Conservation (phyloP, 2,113 vertebrate species). For the Ploceus nigricollis region DNA sequence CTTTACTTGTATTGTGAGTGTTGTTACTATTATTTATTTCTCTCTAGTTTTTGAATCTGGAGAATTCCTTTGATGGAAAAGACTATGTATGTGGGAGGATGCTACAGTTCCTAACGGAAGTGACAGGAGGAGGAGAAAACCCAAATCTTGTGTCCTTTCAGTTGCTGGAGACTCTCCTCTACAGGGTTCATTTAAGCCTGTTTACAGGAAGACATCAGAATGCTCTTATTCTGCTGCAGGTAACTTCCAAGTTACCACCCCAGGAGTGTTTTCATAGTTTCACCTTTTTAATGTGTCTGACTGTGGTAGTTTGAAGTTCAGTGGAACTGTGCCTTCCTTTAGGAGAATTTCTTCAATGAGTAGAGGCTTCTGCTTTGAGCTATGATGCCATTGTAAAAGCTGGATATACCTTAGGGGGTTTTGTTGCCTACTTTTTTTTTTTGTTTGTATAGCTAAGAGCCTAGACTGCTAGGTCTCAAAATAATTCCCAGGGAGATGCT, state of each 20-base stretch:
- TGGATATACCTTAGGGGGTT: not conserved
- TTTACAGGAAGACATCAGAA: constrained; percentile 86
- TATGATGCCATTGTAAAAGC: not conserved
- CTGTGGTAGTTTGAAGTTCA: not conserved
- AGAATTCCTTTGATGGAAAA: constrained; percentile 91
- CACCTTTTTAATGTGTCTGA: not conserved
- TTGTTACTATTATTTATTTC: not conserved
- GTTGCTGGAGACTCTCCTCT: constrained; percentile 88
- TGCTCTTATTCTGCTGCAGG: constrained; percentile 87
- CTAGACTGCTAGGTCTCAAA: not conserved
- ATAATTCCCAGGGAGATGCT: not conserved
- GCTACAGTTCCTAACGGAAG: constrained; percentile 79
- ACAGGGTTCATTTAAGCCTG: constrained; percentile 85
- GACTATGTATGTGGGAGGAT: constrained; percentile 89
- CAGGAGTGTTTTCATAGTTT: not conserved
- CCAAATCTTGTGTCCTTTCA: constrained; percentile 84
- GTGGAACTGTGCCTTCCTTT: not conserved
- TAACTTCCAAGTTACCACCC: constrained; percentile 30
- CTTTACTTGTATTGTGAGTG: not conserved
- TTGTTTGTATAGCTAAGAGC: not conserved
- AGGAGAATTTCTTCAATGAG: not conserved
- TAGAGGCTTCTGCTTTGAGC: not conserved
- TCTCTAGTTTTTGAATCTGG: constrained; percentile 86
- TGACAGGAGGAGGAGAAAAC: constrained; percentile 33
- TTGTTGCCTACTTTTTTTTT: not conserved